A percentile compares a stretch with the other conserved stretches of the same genome.
Conservation (phyloP, 2,888 invertebrate species). For the Lasioglossum malachurum region DNA sequence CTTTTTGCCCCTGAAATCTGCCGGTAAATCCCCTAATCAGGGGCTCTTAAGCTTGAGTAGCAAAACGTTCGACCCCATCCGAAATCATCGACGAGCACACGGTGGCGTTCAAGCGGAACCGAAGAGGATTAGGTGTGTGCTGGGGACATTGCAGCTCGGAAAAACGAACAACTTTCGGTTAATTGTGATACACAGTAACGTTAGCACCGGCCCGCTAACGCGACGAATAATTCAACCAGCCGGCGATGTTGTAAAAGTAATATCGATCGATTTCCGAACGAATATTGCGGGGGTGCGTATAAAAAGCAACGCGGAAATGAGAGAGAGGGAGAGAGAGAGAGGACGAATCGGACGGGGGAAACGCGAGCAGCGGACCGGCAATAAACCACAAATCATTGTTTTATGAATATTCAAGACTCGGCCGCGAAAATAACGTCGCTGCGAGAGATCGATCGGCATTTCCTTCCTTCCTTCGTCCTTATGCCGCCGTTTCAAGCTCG, state of each 20-base stretch:
- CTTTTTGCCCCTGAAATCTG: not conserved
- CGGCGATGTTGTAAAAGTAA: conserved; percentile 18
- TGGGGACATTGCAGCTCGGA: not conserved
- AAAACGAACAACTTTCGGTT: not conserved
- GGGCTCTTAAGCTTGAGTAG: not conserved
- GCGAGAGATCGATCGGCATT: conserved; percentile 75
- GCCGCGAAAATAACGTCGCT: conserved; percentile 70
- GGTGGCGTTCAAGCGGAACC: not conserved
- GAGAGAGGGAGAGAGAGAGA: conserved; percentile 53
- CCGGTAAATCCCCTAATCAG: not conserved
- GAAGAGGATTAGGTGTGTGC: not conserved
- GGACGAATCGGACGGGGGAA: conserved; percentile 72
- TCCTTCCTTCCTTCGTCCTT: conserved; percentile 74
- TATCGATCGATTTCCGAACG: conserved; percentile 44
- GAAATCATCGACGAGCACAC: not conserved
- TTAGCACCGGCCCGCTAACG: not conserved
- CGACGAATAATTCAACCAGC: conserved; percentile 47
- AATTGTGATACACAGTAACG: conserved; percentile 28
- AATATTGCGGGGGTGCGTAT: conserved; percentile 43
- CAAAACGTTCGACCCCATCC: not conserved
- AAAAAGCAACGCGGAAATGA: conserved; percentile 42
- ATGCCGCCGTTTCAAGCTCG: conserved; percentile 69
- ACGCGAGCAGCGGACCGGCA: conserved; percentile 67
- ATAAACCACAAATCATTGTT: conserved; percentile 79
- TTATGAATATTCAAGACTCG: conserved; percentile 77